These are phyloP conservation scores for Galagoides demidoff DNA, from an alignment of 2,797 vertebrate species.

Conservation along the genomic window DNA sequence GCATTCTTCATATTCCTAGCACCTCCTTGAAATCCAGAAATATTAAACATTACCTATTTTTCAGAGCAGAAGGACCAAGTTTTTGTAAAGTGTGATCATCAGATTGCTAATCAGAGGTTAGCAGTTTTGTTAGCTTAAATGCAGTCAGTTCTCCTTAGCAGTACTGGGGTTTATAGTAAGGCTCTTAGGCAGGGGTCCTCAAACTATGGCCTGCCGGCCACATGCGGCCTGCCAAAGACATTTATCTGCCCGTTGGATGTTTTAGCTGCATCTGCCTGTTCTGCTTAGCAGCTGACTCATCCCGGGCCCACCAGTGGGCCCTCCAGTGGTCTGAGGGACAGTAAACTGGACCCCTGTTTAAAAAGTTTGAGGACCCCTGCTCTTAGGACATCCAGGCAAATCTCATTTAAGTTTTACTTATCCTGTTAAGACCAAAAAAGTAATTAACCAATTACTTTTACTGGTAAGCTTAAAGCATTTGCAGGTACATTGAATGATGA, in stretches of 20 bases:
- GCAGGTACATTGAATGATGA: neutral
- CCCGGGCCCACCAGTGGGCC: too few species aligned
- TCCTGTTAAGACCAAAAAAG: neutral
- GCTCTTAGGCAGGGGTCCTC: neutral
- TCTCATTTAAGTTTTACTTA: conserved; percentile 24
- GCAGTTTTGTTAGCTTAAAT: neutral
- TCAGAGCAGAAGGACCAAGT: neutral
- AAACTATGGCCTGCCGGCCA: too few species aligned
- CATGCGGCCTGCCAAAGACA: too few species aligned
- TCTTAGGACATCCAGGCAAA: neutral
- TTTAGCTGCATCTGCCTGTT: too few species aligned
- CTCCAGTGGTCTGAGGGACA: too few species aligned
- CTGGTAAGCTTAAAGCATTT: neutral
- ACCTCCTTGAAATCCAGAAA: neutral
- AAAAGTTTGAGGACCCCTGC: neutral
- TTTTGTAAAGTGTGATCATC: neutral
- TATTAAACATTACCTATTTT: neutral
- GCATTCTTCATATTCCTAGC: neutral
- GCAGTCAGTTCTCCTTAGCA: neutral
- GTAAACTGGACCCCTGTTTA: too few species aligned
- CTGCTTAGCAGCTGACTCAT: too few species aligned
- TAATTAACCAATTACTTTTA: neutral
- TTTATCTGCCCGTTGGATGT: too few species aligned
- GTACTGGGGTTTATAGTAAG: neutral
- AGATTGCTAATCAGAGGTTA: neutral